Evolutionary conservation across 2,797 vertebrate species (phyloP).

Genomic region (Bradypus variegatus): DNA sequence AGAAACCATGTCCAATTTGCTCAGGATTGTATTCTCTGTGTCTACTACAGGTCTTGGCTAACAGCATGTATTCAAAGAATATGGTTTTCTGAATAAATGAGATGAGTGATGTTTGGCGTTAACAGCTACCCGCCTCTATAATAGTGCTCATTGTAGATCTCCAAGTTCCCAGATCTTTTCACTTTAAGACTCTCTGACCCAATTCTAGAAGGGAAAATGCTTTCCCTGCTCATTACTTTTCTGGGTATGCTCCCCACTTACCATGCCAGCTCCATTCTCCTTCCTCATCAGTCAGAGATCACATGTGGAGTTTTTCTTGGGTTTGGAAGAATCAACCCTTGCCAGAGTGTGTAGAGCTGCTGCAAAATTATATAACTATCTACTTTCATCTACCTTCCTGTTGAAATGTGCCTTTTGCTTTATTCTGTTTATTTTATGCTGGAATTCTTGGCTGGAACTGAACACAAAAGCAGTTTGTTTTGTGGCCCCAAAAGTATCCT

Average conservation of each 20-base stretch:
- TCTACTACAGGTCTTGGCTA: neutral
- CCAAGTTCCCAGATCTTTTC: neutral
- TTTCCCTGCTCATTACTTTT: neutral
- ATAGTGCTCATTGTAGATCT: neutral
- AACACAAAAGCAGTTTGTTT: neutral
- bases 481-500: neutral
- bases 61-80: neutral
- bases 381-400: neutral
- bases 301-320: conserved; percentile 3
- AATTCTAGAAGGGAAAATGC: neutral
- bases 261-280: neutral
- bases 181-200: neutral
- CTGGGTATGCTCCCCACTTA: neutral
- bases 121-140: neutral
- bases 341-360: neutral
- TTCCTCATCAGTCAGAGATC: neutral
- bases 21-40: neutral
- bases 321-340: neutral
- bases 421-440: neutral
- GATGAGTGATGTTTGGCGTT: neutral
- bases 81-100: neutral
- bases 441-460: neutral
- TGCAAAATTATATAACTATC: neutral
- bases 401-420: neutral
- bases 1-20: neutral